These are phyloP conservation scores for Alosa alosa DNA, from an alignment of 2,113 vertebrate genomes.

Conservation along the genomic window DNA sequence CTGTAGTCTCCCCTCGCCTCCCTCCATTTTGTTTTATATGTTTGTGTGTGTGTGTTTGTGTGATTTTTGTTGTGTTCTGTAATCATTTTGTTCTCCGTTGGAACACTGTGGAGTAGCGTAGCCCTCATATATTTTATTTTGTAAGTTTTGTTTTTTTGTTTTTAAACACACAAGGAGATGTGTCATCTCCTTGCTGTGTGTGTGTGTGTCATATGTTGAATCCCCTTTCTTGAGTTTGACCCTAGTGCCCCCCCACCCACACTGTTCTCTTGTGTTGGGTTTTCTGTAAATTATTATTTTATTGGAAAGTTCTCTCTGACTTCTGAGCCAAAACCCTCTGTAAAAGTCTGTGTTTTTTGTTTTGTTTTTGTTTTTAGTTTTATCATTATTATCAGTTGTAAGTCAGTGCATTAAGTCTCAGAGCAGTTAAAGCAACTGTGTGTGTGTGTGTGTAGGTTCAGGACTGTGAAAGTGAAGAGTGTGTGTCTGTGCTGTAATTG, in stretches of 20 bases:
- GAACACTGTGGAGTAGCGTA: conserved; percentile 66
- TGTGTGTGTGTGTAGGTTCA: neutral
- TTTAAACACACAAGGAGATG: no score
- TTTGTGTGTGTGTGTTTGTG: conserved; percentile 59
- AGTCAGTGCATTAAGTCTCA: neutral
- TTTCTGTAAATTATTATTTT: conserved; percentile 61
- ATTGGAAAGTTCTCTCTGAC: conserved; percentile 56
- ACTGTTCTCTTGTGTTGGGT: conserved; percentile 54
- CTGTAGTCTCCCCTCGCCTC: conserved; percentile 67
- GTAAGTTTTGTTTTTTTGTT: conserved; percentile 44
- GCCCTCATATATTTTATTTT: conserved; percentile 41
- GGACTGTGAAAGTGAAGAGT: neutral
- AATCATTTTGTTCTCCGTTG: conserved; percentile 44
- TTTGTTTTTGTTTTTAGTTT: conserved; percentile 56
- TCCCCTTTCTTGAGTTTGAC: neutral
- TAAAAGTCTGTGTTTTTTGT: conserved; percentile 49
- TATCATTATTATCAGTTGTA: neutral
- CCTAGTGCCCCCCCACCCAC: conserved; percentile 46
- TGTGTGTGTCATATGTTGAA: neutral
- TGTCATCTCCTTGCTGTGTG: neutral
- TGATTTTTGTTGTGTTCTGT: conserved; percentile 36
- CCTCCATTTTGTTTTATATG: conserved; percentile 32
- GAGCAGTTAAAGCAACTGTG: conserved; percentile 41
- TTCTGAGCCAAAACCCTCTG: conserved; percentile 71
- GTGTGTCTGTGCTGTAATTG: conserved; percentile 73